A percentile compares a stretch with the other conserved stretches of the same genome.
These are phyloP conservation scores for Larimichthys polyactis DNA, from an alignment of 2,113 vertebrate genomes.

Conservation along the genomic window DNA sequence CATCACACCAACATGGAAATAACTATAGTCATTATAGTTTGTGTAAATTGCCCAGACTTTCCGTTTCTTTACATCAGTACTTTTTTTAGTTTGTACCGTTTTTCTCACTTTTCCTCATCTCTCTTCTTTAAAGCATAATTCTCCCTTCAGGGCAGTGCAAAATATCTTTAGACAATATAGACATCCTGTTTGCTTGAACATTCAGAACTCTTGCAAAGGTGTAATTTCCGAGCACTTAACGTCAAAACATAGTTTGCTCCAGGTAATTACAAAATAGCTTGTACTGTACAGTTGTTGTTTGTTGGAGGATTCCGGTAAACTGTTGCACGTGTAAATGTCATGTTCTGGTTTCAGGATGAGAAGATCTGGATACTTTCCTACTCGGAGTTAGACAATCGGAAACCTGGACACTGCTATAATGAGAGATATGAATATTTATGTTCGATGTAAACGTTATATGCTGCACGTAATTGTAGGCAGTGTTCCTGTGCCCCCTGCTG, in stretches of 20 bases:
- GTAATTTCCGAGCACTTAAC: neutral
- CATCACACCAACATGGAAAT: conserved; percentile 16
- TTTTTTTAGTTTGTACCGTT: neutral
- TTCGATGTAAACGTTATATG: neutral
- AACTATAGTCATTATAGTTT: conserved; percentile 9
- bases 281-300: neutral
- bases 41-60: neutral
- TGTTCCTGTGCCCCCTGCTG: neutral
- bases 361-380: neutral
- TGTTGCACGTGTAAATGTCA: neutral
- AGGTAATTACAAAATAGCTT: neutral
- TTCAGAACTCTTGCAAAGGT: conserved; percentile 2
- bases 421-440: neutral
- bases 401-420: neutral
- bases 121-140: neutral
- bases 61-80: neutral
- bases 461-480: no score
- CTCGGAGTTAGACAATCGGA: neutral
- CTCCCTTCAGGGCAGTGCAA: neutral
- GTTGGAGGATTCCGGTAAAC: neutral
- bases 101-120: neutral
- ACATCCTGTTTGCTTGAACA: conserved; percentile 5
- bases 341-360: neutral
- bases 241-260: neutral
- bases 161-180: neutral